phyloP scores from a whole-genome alignment of 2,888 invertebrate species.

The Troglohyphantes excavatus region DNA sequence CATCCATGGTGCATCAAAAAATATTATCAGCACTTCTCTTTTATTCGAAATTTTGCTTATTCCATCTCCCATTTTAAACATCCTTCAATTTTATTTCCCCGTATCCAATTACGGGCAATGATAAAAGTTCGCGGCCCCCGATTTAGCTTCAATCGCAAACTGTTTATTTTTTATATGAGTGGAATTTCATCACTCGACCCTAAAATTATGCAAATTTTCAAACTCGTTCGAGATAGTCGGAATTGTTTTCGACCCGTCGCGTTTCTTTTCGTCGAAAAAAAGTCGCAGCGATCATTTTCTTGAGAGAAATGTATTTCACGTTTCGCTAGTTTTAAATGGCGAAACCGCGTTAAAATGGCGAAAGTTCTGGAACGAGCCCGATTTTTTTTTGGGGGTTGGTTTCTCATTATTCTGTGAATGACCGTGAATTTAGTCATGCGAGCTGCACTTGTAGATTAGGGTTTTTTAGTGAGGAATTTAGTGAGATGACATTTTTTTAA shows the following conservation, averaged over 20 bases:
- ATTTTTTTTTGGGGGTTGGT: background rate
- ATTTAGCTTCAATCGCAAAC: background rate
- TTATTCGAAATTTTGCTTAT: background rate
- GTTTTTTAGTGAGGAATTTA: background rate
- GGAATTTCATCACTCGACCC: background rate
- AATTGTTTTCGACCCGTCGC: background rate
- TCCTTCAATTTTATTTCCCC: background rate
- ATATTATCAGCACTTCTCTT: background rate
- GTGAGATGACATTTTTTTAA: background rate
- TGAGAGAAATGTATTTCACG: background rate
- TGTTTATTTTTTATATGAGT: background rate
- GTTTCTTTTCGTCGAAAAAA: background rate
- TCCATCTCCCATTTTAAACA: background rate
- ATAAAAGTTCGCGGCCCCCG: background rate
- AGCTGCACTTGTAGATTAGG: background rate
- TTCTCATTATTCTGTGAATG: background rate
- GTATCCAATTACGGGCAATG: background rate
- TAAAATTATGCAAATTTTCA: slow-evolving; percentile 3
- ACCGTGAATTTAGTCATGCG: background rate
- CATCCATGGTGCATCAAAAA: no score
- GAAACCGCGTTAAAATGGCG: background rate
- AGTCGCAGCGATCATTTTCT: background rate
- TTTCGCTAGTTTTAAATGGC: slow-evolving; percentile 9
- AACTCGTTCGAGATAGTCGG: background rate
- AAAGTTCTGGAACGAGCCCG: no score